These are phyloP conservation scores for Solea solea DNA, from an alignment of 2,113 vertebrate genomes.

Conservation along the genomic window DNA sequence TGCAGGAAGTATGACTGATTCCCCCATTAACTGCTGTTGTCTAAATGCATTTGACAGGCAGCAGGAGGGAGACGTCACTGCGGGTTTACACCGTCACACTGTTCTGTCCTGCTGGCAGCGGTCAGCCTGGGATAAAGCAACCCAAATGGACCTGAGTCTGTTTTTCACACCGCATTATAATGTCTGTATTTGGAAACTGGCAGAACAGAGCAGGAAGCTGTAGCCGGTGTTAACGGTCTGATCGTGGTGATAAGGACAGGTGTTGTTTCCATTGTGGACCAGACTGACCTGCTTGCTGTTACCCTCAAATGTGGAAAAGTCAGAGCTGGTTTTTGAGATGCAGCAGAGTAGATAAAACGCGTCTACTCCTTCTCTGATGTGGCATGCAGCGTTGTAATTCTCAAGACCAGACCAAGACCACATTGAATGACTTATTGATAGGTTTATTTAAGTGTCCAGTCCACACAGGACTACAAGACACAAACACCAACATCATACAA, in stretches of 20 bases:
- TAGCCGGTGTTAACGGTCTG: neutral
- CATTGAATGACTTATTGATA: no score
- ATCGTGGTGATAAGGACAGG: conserved; percentile 22
- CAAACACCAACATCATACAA: no score
- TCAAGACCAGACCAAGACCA: no score
- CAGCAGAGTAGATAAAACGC: conserved; percentile 1
- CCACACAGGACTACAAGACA: no score
- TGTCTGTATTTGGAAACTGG: neutral
- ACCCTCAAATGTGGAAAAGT: conserved; percentile 26
- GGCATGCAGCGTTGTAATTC: no score
- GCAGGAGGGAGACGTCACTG: conserved; percentile 22
- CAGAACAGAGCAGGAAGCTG: neutral
- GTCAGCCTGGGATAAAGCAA: neutral
- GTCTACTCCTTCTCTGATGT: neutral
- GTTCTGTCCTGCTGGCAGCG: conserved; percentile 30
- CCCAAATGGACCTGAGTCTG: neutral
- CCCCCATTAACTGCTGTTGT: conserved; percentile 11
- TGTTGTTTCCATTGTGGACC: conserved; percentile 19
- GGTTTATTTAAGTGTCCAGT: no score
- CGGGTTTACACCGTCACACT: conserved; percentile 27
- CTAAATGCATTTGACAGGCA: conserved; percentile 52
- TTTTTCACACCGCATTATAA: neutral
- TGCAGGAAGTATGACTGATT: conserved; percentile 22
- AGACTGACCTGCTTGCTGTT: conserved; percentile 6
- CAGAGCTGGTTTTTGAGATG: neutral